Base-by-base conservation (phyloP, 1,140 invertebrate genomes). In the Gonatopus flavifemur region DNA sequence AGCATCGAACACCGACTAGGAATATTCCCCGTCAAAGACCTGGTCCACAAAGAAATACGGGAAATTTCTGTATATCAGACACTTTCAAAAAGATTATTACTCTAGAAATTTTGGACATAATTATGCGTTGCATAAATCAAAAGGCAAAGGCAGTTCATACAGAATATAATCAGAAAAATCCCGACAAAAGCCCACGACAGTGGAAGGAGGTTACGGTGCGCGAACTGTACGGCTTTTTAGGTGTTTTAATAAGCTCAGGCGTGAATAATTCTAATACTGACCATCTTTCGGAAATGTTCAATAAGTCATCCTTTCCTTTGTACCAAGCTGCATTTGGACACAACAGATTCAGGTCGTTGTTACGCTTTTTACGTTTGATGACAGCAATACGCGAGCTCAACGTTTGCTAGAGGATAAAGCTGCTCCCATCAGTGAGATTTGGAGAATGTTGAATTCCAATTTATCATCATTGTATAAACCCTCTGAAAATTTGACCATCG, bases 291-390 rank as follows among this genome's bases (percentile, higher is more conserved):
- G 55, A 55, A n/a, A 49, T 61, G 45, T 61, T 42, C 43, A 22
- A 36, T 16, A n/a, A 18, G 1, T 44, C 31, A 22, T 55, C 59
- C 31, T 58, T 55, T 49, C 58, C 55, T 32, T 38, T 67, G 22
- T 60, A 64, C 41, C 49, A 55, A 25, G 61, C 66, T n/a, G 50
- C 55, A 12, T 64, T 66, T 52, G 21, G 37, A 7, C 15, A 43
- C 18, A 57, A 57, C 42, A 57, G 64, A 6, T 68, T 66, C 30
- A 46, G 52, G 24, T 47, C 39, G 9, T 49, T 62, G 30, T 36
- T 55, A 13, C 47, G 52, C n/a, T 66, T 67, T 50, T 58, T 69
- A 43, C 49, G 67, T 71, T 71, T 43, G 66, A 70, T 28, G 58
- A 67, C 54, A 55, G 45, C 42, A 45, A 44, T 53, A 60, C 59